These are phyloP conservation scores for Toxostoma redivivum DNA, from an alignment of 2,113 vertebrate genomes.

Conservation along the genomic window DNA sequence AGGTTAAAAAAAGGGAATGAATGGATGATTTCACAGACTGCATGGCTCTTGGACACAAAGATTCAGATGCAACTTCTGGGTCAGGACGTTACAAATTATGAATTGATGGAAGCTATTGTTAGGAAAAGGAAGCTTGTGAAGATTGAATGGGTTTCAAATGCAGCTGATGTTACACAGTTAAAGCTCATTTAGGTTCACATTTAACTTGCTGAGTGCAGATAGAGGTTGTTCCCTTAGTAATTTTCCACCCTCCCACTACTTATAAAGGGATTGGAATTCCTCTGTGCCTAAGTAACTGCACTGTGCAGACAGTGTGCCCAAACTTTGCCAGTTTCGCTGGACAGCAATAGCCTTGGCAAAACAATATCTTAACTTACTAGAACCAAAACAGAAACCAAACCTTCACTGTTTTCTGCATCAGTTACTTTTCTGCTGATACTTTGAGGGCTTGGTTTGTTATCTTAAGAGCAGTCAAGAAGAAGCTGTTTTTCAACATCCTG, in stretches of 20 bases:
- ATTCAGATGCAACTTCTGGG: background rate
- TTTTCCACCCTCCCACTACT: background rate
- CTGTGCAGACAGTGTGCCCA: fast-evolving
- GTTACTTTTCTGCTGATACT: background rate
- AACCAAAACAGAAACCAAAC: background rate
- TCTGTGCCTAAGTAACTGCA: background rate
- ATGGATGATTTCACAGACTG: background rate
- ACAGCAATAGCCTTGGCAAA: background rate
- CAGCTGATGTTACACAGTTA: background rate
- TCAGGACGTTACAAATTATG: background rate
- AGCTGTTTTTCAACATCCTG: background rate
- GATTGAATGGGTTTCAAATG: background rate
- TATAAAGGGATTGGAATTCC: background rate
- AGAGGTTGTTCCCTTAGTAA: background rate
- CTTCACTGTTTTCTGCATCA: background rate
- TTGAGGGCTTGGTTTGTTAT: background rate
- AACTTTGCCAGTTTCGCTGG: background rate
- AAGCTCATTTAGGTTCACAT: background rate
- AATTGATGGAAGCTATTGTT: background rate
- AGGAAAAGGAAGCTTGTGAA: background rate
- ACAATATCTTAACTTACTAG: background rate
- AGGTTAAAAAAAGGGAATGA: background rate
- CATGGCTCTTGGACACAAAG: background rate
- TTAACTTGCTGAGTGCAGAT: background rate
- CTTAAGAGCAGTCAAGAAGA: background rate